Evolutionary conservation across 2,888 invertebrate genomes (phyloP), one percentile per base, ranked within the genome.

Genomic region (Drosophila diplacantha): DNA sequence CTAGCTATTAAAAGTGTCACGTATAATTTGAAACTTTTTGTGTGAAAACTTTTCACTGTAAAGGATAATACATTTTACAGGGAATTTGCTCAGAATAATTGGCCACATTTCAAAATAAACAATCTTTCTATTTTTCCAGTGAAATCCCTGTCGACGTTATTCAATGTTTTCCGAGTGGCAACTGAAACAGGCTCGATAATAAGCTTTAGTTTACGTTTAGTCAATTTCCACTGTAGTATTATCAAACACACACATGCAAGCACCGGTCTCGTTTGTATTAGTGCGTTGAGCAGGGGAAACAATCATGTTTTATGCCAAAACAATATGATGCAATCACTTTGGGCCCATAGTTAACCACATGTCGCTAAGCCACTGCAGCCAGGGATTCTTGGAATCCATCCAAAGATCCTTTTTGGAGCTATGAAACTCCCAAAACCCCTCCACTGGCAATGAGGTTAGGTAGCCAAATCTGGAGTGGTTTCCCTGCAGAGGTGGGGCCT

Each of bases 401-500:
- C 8, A 18, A 5, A 12, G 8, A 14, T 14, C 18, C 38, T n/a
- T 43, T 26, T 16, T 26, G 41, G 18, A n/a, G 44, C 26, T 37
- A 14, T 11, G 12, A 2, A 37, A 22, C 16, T 24, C 26, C 14
- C 14, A 8, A 14, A 26, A 26, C 24, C 8, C 11, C 22, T 12
- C 7, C n/a, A 37, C 38, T 63, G 47, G 60, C 74, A 79, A 73
- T 85, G 85, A 85, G 86, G 86, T 85, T 85, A 85, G 66, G 73
- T 68, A 41, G 44, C 46, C 74, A 60, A 64, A n/a, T 11, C 44
- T 46, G 43, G 34, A 53, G 35, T 39, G 26, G 16, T 18, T 32
- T 37, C 12, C n/a, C 16, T 14, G 20, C n/a, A 24, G 5, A n/a
- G 7, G 16, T 6, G 3, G n/a, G 9, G 34, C 14, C 52, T 53